Conservation (phyloP, 2,113 vertebrate species). For the Bufo gargarizans region DNA sequence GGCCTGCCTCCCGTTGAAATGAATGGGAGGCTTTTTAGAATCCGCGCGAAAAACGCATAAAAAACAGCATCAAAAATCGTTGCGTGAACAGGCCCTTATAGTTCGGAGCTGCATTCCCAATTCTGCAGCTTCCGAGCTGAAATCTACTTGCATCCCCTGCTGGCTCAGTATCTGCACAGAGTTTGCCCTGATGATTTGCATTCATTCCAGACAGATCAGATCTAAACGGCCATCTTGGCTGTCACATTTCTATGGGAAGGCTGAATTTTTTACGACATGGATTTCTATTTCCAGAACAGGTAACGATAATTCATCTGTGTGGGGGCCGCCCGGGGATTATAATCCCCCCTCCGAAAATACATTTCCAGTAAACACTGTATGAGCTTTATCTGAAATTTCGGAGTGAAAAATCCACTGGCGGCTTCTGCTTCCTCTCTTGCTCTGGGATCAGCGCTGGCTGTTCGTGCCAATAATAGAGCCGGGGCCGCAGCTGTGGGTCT, state of each 20-base stretch:
- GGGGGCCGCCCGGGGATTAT: not conserved
- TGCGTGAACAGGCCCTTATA: no score
- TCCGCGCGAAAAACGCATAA: no score
- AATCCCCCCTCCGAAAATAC: not conserved
- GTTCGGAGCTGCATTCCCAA: not conserved
- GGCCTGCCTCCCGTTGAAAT: no score
- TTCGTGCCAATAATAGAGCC: slow-evolving; percentile 52
- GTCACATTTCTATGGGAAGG: not conserved
- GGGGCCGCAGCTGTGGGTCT: slow-evolving; percentile 43
- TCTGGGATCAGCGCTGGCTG: slow-evolving; percentile 12
- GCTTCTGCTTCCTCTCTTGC: slow-evolving; percentile 22
- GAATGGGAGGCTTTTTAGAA: no score
- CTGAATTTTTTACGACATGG: not conserved
- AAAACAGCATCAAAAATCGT: no score
- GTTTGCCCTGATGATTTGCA: not conserved
- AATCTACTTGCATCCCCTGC: not conserved
- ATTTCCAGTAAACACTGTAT: slow-evolving; percentile 34
- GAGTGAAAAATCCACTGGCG: slow-evolving; percentile 6
- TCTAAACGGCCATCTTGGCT: not conserved
- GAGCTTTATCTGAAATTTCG: slow-evolving; percentile 45
- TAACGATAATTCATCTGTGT: not conserved
- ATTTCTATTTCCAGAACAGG: not conserved
- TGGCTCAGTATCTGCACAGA: not conserved
- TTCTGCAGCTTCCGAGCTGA: not conserved
- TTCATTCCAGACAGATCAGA: no score